A percentile compares a stretch with the other conserved stretches of the same genome.
These are phyloP conservation scores for Epicauta chinensis DNA, from an alignment of 1,140 invertebrate species.

Conservation along the genomic window DNA sequence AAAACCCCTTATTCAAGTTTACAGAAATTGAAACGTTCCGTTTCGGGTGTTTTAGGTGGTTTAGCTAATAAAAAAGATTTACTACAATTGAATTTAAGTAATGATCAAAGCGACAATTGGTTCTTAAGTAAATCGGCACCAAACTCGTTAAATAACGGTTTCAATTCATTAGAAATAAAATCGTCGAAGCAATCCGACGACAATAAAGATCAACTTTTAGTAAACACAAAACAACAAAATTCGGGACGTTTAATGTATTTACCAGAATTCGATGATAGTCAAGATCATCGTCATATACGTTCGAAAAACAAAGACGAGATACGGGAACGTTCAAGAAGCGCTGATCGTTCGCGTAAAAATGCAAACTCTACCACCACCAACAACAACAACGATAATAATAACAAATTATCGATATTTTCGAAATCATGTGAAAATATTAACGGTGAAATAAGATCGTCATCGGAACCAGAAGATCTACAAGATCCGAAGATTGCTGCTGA, in stretches of 20 bases:
- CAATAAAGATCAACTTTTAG: constrained; percentile 6
- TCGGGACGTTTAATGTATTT: constrained; percentile 74
- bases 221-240: constrained; percentile 31
- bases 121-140: constrained; percentile 70
- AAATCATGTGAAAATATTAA: constrained; percentile 46
- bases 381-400: not conserved
- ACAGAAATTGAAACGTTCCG: constrained; percentile 60
- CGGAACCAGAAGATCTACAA: constrained; percentile 34
- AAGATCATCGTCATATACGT: constrained; percentile 6
- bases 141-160: constrained; percentile 64
- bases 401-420: constrained; percentile 26
- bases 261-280: constrained; percentile 51
- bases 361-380: not conserved
- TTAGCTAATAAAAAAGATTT: constrained; percentile 26
- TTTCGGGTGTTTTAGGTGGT: constrained; percentile 57
- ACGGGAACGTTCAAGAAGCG: constrained; percentile 9
- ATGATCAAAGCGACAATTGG: constrained; percentile 57
- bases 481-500: constrained; percentile 28
- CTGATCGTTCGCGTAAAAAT: constrained; percentile 5
- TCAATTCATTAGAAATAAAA: constrained; percentile 34
- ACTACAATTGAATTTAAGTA: constrained; percentile 37
- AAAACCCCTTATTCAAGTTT: constrained; percentile 54
- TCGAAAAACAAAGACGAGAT: constrained; percentile 3
- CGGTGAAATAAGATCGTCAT: constrained; percentile 6
- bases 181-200: constrained; percentile 22